A percentile compares a stretch with the other conserved stretches of the same genome.
Evolutionary conservation across 2,113 vertebrate species (phyloP).

Genomic region (Sylvilagus bachmani): DNA sequence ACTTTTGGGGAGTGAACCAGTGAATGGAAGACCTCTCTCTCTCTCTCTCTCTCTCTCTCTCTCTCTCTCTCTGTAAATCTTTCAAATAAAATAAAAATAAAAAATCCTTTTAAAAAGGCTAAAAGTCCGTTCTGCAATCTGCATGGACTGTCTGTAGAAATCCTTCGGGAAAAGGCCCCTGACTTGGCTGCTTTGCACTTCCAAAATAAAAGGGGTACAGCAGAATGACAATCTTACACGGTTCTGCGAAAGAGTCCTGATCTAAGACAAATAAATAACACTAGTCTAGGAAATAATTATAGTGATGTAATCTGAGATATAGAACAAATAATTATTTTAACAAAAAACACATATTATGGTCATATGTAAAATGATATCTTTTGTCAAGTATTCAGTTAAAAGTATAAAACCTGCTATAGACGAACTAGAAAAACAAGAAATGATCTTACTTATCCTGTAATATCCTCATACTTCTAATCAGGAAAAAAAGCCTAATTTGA

Average conservation of each 20-base stretch:
- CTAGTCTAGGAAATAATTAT: not conserved
- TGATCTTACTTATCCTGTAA: not conserved
- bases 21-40: too few relatives aligned
- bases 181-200: not conserved
- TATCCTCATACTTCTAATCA: not conserved
- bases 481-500: not conserved
- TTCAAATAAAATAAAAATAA: too few relatives aligned
- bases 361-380: not conserved
- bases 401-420: not conserved
- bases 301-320: not conserved
- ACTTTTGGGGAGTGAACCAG: too few relatives aligned
- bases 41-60: too few relatives aligned
- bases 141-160: not conserved
- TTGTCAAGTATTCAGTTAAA: not conserved
- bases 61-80: too few relatives aligned
- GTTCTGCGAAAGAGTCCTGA: not conserved
- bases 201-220: not conserved
- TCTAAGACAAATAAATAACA: not conserved
- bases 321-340: not conserved
- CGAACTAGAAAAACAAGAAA: not conserved
- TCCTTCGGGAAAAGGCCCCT: not conserved
- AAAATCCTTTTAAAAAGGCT: not conserved
- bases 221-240: not conserved
- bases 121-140: not conserved
- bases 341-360: not conserved